phyloP scores from a whole-genome alignment of 2,797 vertebrate species.

The Dendrocincla tyrannina region DNA sequence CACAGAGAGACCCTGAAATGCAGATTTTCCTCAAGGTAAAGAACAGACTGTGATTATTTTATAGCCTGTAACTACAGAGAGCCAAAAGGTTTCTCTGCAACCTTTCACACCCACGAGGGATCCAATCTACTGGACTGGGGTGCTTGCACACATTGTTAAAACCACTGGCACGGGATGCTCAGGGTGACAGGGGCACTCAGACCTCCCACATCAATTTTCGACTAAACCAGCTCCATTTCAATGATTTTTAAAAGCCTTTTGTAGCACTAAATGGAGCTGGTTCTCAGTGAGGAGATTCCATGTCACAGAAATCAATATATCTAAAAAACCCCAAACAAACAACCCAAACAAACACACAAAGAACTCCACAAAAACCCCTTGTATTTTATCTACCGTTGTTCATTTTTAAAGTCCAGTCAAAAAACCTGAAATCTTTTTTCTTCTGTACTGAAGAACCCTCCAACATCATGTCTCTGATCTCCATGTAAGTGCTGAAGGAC shows the following conservation, averaged over 20 bases:
- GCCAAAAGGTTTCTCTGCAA: background rate
- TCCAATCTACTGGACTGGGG: accelerated
- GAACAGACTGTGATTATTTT: background rate
- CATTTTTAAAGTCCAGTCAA: background rate
- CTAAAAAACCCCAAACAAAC: background rate
- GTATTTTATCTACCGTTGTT: background rate
- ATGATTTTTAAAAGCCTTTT: background rate
- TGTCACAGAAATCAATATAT: background rate
- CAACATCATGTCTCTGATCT: background rate
- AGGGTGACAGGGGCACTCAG: background rate
- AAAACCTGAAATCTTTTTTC: background rate
- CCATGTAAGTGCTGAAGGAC: background rate
- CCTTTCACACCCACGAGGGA: background rate
- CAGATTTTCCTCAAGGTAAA: accelerated
- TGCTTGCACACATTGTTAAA: background rate
- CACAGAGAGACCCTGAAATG: accelerated
- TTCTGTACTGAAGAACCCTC: background rate
- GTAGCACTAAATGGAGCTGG: background rate
- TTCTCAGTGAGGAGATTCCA: background rate
- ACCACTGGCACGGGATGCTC: accelerated
- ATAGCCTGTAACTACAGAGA: background rate
- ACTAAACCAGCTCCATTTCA: background rate
- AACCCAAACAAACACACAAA: background rate
- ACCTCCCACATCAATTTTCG: accelerated
- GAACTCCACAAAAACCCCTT: too few species aligned